Evolutionary conservation across 1,140 invertebrate genomes (phyloP).

Genomic region (Zaprionus inermis): DNA sequence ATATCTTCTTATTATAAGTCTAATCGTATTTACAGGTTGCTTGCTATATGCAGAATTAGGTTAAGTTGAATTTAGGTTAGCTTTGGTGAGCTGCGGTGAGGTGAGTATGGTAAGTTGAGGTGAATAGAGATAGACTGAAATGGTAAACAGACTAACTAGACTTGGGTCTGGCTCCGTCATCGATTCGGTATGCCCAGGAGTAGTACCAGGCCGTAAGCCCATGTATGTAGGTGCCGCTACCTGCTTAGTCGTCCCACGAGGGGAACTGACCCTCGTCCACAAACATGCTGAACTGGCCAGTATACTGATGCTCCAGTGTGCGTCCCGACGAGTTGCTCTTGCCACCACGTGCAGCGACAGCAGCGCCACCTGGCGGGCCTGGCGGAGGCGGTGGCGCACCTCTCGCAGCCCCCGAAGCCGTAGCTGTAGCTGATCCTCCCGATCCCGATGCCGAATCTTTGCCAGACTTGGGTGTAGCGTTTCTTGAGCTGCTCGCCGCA

Average conservation of each 20-base stretch:
- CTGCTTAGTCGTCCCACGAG: constrained; percentile 81
- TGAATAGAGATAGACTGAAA: constrained; percentile 4
- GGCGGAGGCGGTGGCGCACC: constrained; percentile 16
- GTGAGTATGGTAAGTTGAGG: constrained; percentile 3
- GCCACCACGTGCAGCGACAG: constrained; percentile 4
- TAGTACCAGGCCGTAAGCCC: not conserved
- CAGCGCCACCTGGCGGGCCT: not conserved
- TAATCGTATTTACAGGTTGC: constrained; percentile 71
- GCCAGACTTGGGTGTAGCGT: constrained; percentile 30
- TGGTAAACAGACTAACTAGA: constrained; percentile 1
- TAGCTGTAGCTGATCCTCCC: constrained; percentile 7
- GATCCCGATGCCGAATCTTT: constrained; percentile 8
- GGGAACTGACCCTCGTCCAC: constrained; percentile 83
- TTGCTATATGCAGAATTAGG: constrained; percentile 15
- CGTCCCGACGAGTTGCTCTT: constrained; percentile 39
- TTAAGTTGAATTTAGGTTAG: constrained; percentile 3
- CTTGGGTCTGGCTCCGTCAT: not conserved
- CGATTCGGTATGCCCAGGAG: not conserved
- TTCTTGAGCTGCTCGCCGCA: constrained; percentile 40
- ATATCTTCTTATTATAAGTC: constrained; percentile 35
- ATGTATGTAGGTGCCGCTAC: not conserved
- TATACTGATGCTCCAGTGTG: constrained; percentile 65
- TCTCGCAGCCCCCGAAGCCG: constrained; percentile 20
- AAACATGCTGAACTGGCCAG: constrained; percentile 81
- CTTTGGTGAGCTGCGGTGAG: not conserved